phyloP scores from a whole-genome alignment of 1,140 invertebrate genomes.

The Pogonomyrmex californicus region DNA sequence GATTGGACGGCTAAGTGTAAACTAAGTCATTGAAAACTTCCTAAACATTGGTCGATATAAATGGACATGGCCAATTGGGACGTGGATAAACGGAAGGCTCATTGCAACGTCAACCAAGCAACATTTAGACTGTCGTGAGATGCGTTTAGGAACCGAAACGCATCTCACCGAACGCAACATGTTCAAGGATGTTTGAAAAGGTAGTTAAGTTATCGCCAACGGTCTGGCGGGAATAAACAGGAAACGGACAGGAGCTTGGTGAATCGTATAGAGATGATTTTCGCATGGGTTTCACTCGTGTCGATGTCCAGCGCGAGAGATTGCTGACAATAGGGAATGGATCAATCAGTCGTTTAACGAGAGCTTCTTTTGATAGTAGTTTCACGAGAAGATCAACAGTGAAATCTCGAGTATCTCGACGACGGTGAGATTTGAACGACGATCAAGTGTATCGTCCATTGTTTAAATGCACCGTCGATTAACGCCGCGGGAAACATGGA shows the following conservation, averaged over 20 bases:
- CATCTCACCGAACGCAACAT: too few species aligned
- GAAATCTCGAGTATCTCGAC: background rate
- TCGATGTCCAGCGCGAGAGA: background rate
- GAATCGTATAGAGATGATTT: background rate
- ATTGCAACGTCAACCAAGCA: slow-evolving; percentile 4
- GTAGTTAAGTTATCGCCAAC: background rate
- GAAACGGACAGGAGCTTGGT: background rate
- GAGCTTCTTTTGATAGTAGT: background rate
- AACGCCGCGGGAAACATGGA: slow-evolving; percentile 40
- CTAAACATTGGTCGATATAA: too few species aligned
- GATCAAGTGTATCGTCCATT: background rate
- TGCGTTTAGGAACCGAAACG: background rate
- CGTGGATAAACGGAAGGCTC: too few species aligned
- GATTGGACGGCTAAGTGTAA: too few species aligned
- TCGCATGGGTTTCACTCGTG: background rate
- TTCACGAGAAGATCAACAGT: background rate
- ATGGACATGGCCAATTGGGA: too few species aligned
- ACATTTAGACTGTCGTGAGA: background rate
- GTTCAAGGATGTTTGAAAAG: background rate
- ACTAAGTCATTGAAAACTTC: too few species aligned
- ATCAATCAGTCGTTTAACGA: background rate
- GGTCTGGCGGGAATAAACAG: slow-evolving; percentile 36
- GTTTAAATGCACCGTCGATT: slow-evolving; percentile 17
- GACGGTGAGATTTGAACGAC: background rate
- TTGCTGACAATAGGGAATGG: background rate